Base-by-base conservation (phyloP, 2,113 vertebrate genomes). In the Sceloporus tristichus region DNA sequence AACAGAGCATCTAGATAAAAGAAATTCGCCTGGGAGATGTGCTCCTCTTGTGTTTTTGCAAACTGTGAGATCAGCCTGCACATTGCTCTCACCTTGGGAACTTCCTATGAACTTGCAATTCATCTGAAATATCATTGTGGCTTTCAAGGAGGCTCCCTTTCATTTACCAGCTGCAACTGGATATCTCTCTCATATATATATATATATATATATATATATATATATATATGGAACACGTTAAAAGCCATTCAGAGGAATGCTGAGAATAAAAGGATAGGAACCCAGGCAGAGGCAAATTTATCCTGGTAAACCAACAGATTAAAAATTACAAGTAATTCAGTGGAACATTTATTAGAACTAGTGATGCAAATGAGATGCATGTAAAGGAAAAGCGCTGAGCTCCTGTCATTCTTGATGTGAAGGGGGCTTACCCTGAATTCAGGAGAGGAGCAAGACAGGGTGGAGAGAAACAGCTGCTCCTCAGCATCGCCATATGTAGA, bases 101-200 rank as follows among this genome's bases (percentile, higher is more conserved):
- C 56, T 62, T 56, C 70, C 76, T 84, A 80, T 88, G 70, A 74
- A 80, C 65, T 34, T 54, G 53, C 56, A n/a, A 87, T 80, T 79
- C 68, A 84, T 88, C 82, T 38, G 38, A 83, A 91, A 89, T 74
- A 48, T 21, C 13, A 18, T 82, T 87, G 54, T 76, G 34, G 7
- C 59, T n/a, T 78, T 84, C 54, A 87, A n/a, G 38, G 90, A 78
- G 83, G 81, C 79, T 85, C 53, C 38, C 13, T 91, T 88, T 8
- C 66, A 79, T 68, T 91, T 88, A 88, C 29, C 66, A 66, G 38
- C 70, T 68, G 19, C 68, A 82, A 91, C 53, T 70, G 2, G 16
- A 1, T 66, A 40, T 65, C 13, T 59, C 56, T 59, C 9, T 59
- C 59, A 86, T 29, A 16, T 25, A 59, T 5, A 25, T 4, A 79